Evolutionary conservation across 2,888 invertebrate genomes (phyloP), one percentile per base, ranked within the genome.

Genomic region (Hemistola chrysoprasaria): DNA sequence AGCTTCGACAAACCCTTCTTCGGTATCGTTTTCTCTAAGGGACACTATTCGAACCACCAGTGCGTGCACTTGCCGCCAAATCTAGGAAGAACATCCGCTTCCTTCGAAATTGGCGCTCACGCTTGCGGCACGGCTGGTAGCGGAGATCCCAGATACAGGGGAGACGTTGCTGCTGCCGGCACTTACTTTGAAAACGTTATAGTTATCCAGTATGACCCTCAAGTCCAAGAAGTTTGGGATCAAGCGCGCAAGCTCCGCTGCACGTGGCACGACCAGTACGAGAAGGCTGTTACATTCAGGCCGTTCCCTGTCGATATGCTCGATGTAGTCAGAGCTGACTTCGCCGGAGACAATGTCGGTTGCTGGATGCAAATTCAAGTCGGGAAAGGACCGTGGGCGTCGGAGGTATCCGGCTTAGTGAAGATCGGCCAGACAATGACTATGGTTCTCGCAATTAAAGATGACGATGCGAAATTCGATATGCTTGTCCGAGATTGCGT

Each of bases 321-420:
- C 36, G 97, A 97, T 74, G 97, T 97, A 2, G 97, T 97, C n/a
- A 88, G 97, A 35, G 97, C 97, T 1, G 97, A 97, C 65, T 98
- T 98, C 58, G 97, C 97, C 41, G 97, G 97, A 0, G 97, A 98
- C 65, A 98, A 98, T 67, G 97, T 97, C 1, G 97, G 97, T 8
- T 97, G 97, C 82, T 98, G 97, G 97, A 97, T 98, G 97, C 97
- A 97, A 73, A 97, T 98, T 55, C 97, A 98, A 90, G 96, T 97
- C 2, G 97, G 97, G 24, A 97, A 96, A 72, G 97, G 97, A 10
- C 97, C 97, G 0, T 98, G 97, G 97, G 97, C 97, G 6, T 96
- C 97, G 0, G 97, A 97, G 82, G 97, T 97, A 0, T 96, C 97
- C 0, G 97, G 97, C 0, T 89, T 98, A 31, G 97, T 97, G 0